These are phyloP conservation scores for Sminthopsis crassicaudata DNA, from an alignment of 2,113 vertebrate genomes.

Conservation along the genomic window DNA sequence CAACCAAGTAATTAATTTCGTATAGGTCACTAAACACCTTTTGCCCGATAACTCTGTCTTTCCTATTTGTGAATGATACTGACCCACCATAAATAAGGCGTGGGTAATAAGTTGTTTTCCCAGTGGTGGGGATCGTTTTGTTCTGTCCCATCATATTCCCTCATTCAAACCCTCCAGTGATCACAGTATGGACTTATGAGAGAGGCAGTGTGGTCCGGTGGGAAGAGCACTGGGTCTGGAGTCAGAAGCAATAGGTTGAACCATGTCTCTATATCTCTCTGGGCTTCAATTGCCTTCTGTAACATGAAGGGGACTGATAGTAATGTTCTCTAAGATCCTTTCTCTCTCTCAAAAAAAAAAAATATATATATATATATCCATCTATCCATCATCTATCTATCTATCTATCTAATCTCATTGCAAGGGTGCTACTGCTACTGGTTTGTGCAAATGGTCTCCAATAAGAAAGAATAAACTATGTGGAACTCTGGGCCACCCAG, in stretches of 20 bases:
- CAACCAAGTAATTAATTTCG: constrained; percentile 30
- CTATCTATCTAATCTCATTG: not conserved
- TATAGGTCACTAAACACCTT: constrained; percentile 35
- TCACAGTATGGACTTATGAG: not conserved
- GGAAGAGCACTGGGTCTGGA: not conserved
- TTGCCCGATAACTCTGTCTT: not conserved
- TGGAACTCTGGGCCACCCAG: not conserved
- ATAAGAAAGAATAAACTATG: rapidly evolving
- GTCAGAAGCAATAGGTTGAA: not conserved
- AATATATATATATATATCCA: no score
- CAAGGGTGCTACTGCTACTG: not conserved
- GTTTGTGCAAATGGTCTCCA: not conserved
- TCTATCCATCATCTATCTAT: no score
- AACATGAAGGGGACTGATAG: not conserved
- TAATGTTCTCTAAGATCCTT: not conserved
- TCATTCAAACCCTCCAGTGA: rapidly evolving
- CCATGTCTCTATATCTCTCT: not conserved
- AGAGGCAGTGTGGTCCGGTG: not conserved
- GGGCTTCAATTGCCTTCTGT: not conserved
- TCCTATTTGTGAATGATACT: not conserved
- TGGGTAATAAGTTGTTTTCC: not conserved
- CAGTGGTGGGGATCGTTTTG: not conserved
- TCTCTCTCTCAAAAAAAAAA: not conserved
- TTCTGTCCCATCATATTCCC: rapidly evolving
- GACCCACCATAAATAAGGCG: rapidly evolving